A percentile compares a stretch with the other conserved stretches of the same genome.
phyloP scores from a whole-genome alignment of 2,888 invertebrate genomes.

The Orchesella flavescens region DNA sequence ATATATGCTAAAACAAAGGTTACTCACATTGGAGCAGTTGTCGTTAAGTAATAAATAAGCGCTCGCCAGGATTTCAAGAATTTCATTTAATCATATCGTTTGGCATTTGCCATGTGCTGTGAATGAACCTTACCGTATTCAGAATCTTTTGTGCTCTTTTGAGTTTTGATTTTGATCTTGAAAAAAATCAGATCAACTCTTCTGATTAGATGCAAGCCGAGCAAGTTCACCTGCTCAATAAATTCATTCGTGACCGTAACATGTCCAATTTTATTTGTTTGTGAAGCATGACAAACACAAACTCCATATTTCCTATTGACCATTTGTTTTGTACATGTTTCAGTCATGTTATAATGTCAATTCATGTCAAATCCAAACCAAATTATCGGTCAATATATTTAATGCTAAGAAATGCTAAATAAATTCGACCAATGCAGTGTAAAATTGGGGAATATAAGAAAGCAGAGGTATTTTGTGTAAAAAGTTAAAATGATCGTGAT shows the following conservation, averaged over 20 bases:
- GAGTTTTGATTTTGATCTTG: too few relatives aligned
- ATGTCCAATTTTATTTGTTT: slow-evolving; percentile 5
- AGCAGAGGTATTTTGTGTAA: too few relatives aligned
- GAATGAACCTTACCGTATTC: background rate
- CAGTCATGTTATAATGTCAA: too few relatives aligned
- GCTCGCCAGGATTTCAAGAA: slow-evolving; percentile 26
- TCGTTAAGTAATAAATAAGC: slow-evolving; percentile 37
- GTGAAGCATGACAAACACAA: too few relatives aligned
- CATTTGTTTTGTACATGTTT: too few relatives aligned
- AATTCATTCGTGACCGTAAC: slow-evolving; percentile 33
- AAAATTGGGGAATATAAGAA: too few relatives aligned
- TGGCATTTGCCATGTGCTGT: background rate
- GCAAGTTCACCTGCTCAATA: slow-evolving; percentile 6
- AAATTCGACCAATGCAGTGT: too few relatives aligned
- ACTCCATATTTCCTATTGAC: too few relatives aligned
- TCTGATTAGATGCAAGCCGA: slow-evolving; percentile 21
- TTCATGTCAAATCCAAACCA: too few relatives aligned
- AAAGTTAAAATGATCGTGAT: background rate
- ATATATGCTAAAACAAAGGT: background rate
- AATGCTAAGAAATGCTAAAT: too few relatives aligned
- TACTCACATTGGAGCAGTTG: slow-evolving; percentile 12
- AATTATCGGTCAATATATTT: too few relatives aligned
- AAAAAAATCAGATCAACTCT: slow-evolving; percentile 21
- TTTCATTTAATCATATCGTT: background rate
- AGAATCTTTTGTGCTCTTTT: background rate